phyloP scores from a whole-genome alignment of 2,113 vertebrate genomes.

The Lucifuga dentata region DNA sequence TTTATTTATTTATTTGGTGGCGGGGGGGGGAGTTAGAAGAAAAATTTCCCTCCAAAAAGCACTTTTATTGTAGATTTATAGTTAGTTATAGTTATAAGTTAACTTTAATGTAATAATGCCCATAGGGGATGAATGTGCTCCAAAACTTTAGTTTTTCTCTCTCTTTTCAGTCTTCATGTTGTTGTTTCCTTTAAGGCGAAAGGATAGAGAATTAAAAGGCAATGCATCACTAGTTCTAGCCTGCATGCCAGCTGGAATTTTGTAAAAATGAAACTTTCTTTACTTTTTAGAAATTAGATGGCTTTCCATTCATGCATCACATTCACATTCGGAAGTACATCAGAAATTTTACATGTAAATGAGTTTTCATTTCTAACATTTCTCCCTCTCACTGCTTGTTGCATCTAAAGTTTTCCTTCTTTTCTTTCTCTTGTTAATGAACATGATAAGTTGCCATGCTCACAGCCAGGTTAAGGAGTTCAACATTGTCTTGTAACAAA shows the following conservation, averaged over 20 bases:
- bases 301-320: constrained; percentile 45
- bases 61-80: too few relatives aligned
- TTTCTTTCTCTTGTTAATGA: constrained; percentile 1
- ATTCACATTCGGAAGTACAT: constrained; percentile 30
- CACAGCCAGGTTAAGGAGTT: constrained; percentile 19
- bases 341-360: background rate
- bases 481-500: constrained; percentile 10
- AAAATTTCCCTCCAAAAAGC: too few relatives aligned
- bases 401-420: constrained; percentile 1
- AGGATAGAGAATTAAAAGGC: constrained; percentile 62
- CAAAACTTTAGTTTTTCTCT: constrained; percentile 62
- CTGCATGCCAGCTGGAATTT: constrained; percentile 25
- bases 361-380: background rate
- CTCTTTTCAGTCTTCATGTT: constrained; percentile 47
- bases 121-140: constrained; percentile 74
- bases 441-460: background rate
- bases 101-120: constrained; percentile 78
- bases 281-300: constrained; percentile 14
- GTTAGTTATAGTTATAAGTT: constrained; percentile 60
- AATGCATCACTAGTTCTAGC: constrained; percentile 26
- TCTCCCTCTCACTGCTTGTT: constrained; percentile 7
- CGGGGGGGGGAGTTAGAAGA: too few relatives aligned
- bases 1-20: too few relatives aligned
- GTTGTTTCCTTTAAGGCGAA: constrained; percentile 44
- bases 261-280: constrained; percentile 30